A percentile compares a stretch with the other conserved stretches of the same genome.
These are phyloP conservation scores for Rhyacophila brunnea DNA, from an alignment of 1,140 invertebrate genomes.

Conservation along the genomic window DNA sequence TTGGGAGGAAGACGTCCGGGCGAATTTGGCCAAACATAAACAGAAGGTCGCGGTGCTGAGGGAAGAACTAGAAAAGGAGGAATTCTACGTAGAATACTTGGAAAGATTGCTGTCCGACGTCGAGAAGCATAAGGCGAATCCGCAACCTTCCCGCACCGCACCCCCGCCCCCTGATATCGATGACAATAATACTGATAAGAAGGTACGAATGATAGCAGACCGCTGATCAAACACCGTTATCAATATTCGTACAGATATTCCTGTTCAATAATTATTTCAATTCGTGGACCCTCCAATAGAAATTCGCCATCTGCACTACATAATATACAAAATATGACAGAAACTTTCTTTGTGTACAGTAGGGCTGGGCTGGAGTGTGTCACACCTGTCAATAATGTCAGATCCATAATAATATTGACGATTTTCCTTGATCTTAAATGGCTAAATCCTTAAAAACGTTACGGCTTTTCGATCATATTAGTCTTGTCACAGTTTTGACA, in stretches of 20 bases:
- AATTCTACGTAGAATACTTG: slow-evolving; percentile 86
- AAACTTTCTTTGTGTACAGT: background rate
- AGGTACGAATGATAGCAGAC: slow-evolving; percentile 52
- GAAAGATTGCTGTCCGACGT: slow-evolving; percentile 79
- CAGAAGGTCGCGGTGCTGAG: slow-evolving; percentile 74
- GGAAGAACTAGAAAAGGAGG: slow-evolving; percentile 85
- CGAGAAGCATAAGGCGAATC: slow-evolving; percentile 64
- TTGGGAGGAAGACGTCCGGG: slow-evolving; percentile 87
- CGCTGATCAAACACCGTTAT: slow-evolving; percentile 34
- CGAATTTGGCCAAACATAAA: slow-evolving; percentile 84
- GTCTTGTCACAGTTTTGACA: no score
- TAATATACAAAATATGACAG: slow-evolving; percentile 35
- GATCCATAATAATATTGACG: background rate
- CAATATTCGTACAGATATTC: background rate
- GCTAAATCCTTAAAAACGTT: background rate
- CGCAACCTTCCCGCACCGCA: slow-evolving; percentile 35
- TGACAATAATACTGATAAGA: slow-evolving; percentile 29
- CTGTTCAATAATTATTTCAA: background rate
- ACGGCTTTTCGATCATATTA: no score
- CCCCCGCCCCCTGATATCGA: slow-evolving; percentile 23
- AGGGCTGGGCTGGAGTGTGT: slow-evolving; percentile 13
- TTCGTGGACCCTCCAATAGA: background rate
- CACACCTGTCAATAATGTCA: slow-evolving; percentile 17
- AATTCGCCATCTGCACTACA: background rate
- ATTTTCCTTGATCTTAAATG: background rate